These are phyloP conservation scores for Lasioglossum villosulum DNA, from an alignment of 2,888 invertebrate genomes.

Conservation along the genomic window DNA sequence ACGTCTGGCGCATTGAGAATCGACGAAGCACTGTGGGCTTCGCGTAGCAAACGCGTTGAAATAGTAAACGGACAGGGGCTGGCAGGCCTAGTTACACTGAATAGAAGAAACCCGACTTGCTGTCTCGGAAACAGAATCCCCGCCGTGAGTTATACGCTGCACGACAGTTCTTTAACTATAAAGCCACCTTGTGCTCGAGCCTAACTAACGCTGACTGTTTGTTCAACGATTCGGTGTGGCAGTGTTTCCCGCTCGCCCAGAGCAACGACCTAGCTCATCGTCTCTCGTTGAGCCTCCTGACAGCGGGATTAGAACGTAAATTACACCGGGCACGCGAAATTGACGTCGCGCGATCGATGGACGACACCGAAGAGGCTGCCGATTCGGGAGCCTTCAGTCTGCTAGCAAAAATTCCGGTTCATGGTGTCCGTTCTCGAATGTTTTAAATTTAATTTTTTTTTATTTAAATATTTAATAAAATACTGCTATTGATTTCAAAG, in stretches of 20 bases:
- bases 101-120: constrained; percentile 8
- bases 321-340: constrained; percentile 6
- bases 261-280: background rate
- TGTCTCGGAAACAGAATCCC: constrained; percentile 7
- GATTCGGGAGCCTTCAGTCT: background rate
- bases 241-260: background rate
- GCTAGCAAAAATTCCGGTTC: background rate
- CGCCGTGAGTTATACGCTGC: background rate
- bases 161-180: constrained; percentile 5
- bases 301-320: constrained; percentile 8
- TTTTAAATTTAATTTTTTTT: no score
- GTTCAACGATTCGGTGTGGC: background rate
- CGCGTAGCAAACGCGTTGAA: background rate
- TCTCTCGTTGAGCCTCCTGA: background rate
- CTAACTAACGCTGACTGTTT: constrained; percentile 11
- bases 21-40: background rate
- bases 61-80: background rate
- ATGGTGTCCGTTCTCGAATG: no score
- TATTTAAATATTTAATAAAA: no score
- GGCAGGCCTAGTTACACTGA: background rate
- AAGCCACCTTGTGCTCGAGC: background rate
- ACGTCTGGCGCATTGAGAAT: background rate
- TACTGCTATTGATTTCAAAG: no score
- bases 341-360: background rate
- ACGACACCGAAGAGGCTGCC: background rate